Base-by-base conservation (phyloP, 2,888 invertebrate genomes). In the Epirrhoe tristata region DNA sequence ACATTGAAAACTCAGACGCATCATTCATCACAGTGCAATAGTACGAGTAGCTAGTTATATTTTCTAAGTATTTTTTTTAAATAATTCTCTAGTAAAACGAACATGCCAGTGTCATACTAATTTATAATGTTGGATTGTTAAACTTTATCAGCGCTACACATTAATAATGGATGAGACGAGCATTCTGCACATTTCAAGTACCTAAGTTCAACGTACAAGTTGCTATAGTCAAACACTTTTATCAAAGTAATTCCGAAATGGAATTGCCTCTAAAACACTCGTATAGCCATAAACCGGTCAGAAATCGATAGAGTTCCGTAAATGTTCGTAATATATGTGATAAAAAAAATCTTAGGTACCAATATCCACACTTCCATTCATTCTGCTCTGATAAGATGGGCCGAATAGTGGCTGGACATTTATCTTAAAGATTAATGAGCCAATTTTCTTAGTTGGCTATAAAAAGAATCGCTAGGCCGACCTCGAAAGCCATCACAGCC, bases 381-480 rank as follows among this genome's bases (percentile, higher is more conserved):
- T 88, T 88, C 83, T 81, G 82, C 78, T 83, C 90, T 91, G 93
- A 93, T 93, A 93, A 92, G 91, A 88, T 87, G 89, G 87, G 85
- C 87, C 90, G 88, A 92, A 93, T 92, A 92, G 93, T 90, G 89
- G 86, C 87, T 89, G 85, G 87, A 87, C 93, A 91, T 93, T 89
- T 93, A 93, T 93, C 93, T 93, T 90, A 81, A 89, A 93, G 93
- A 93, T 92, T 93, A 93, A 93, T 93, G 93, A 92, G 90, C 91
- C 93, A 93, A 93, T 93, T 93, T 93, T 93, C 93, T 93, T 93
- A 91, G 93, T 91, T 90, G 91, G 89, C 92, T 86, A 93, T 93
- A 93, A 93, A 93, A 93, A 91, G 91, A 91, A 89, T 90, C 87
- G 89, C 89, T 89, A 88, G 88, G 83, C 82, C 84, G 88, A 83